Evolutionary conservation across 2,888 invertebrate species (phyloP), one percentile per base, ranked within the genome.

Genomic region (Desoria tigrina): DNA sequence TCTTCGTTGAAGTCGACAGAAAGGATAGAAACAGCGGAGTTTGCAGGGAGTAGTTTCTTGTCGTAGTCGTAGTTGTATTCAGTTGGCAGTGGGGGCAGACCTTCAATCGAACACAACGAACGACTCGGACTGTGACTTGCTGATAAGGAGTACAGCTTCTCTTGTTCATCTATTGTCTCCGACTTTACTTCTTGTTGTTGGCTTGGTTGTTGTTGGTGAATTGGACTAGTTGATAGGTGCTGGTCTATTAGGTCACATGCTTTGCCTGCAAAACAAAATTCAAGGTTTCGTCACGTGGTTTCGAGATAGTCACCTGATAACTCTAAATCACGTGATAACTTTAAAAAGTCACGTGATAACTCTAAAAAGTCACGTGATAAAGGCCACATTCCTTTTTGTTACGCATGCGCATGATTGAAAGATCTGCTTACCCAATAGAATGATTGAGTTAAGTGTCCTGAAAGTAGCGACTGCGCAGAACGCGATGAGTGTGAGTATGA

Each of bases 191-290:
- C 24, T 55, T 37, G 24, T 2, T 55, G 21, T 28, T 18, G 23
- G 32, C 51, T 9, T 42, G 23, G 68, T 14, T 32, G 51, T 39
- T 51, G 54, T 42, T n/a, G 27, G 14, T 21, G 56, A 18, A 32
- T 62, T 64, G 3, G 66, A 49, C 11, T 56, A 16, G 64, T 61
- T 68, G 68, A 70, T 86, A 1, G 90, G 78, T 90, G 90, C 73
- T 87, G 86, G 45, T 88, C 84, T 77, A 97, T 95, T 71, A 94
- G 83, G 77, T 90, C 88, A 77, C 93, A 93, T 0, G 96, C 95
- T 79, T 89, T 89, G 14, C 67, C 67, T 67, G 42, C 7, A 58
- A 18, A n/a, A n/a, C n/a, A n/a, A n/a, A n/a, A n/a, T n/a, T n/a
- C n/a, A n/a, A n/a, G n/a, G n/a, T n/a, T n/a, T n/a, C n/a, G n/a